Evolutionary conservation across 92 coral and sea anemone genomes (phyloP).

Genomic region (Metridium senile): DNA sequence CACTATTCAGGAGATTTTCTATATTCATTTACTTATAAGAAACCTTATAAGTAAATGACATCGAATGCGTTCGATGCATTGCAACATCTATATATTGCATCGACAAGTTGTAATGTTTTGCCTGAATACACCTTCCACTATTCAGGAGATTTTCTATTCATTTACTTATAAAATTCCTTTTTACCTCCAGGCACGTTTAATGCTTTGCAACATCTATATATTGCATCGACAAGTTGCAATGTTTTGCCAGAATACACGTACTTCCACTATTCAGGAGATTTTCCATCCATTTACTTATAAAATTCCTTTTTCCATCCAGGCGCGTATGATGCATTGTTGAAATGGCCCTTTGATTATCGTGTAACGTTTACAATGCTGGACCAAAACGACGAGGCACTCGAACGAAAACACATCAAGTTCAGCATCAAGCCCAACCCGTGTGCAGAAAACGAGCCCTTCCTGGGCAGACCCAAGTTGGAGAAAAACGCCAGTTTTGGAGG

Average conservation of each 20-base stretch:
- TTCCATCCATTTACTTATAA: neutral
- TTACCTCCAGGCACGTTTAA: constrained; percentile 75
- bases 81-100: too few species aligned
- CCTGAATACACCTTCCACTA: too few species aligned
- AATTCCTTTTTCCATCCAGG: constrained; percentile 44
- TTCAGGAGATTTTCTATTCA: too few species aligned
- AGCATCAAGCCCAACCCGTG: constrained; percentile 98
- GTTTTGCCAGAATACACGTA: too few species aligned
- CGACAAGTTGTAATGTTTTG: too few species aligned
- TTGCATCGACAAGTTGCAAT: too few species aligned
- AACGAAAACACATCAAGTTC: constrained; percentile 95
- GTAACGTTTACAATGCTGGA: constrained; percentile 87
- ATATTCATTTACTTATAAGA: too few species aligned
- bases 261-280: too few species aligned
- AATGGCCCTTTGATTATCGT: constrained; percentile 99
- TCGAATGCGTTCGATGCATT: too few species aligned
- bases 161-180: neutral
- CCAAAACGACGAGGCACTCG: constrained; percentile 69
- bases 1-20: too few species aligned
- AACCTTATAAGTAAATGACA: too few species aligned
- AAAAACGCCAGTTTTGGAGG: constrained; percentile 99
- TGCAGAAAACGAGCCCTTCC: constrained; percentile 92
- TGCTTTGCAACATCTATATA: too few species aligned
- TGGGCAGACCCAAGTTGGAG: constrained; percentile 94
- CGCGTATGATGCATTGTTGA: constrained; percentile 87